Evolutionary conservation across 1,140 invertebrate species (phyloP).

Genomic region (Pseudobourletiella spinata): DNA sequence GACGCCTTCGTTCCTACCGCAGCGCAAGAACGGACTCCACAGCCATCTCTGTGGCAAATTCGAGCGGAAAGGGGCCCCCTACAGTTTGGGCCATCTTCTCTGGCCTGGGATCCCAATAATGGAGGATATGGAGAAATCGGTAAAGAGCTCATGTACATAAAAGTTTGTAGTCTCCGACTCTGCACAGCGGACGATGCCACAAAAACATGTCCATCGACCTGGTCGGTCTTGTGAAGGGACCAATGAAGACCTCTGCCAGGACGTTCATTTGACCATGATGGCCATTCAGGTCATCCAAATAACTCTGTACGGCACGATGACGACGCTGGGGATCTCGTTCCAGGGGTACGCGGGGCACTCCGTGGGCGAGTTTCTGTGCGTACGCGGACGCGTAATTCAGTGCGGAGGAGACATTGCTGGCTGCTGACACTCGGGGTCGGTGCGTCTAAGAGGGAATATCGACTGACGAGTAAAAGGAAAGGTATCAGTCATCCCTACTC

Average conservation of each 20-base stretch:
- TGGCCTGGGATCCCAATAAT: too few relatives aligned
- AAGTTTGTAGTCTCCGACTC: slow-evolving; percentile 77
- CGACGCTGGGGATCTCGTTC: slow-evolving; percentile 70
- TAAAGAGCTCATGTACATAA: slow-evolving; percentile 94
- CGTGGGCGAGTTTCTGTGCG: slow-evolving; percentile 88
- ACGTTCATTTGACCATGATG: slow-evolving; percentile 79
- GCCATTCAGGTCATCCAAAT: slow-evolving; percentile 74
- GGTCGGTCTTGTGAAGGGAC: slow-evolving; percentile 66
- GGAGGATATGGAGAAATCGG: too few relatives aligned
- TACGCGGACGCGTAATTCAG: slow-evolving; percentile 94
- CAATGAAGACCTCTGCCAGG: slow-evolving; percentile 65
- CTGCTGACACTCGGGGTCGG: slow-evolving; percentile 62
- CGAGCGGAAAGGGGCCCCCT: slow-evolving; percentile 47
- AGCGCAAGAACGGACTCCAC: too few relatives aligned
- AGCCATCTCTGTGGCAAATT: neutral
- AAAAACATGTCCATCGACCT: slow-evolving; percentile 69
- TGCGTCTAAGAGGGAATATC: slow-evolving; percentile 48
- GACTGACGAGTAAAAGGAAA: too few relatives aligned
- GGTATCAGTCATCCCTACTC: too few relatives aligned
- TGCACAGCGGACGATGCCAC: slow-evolving; percentile 61
- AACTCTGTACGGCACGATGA: slow-evolving; percentile 72
- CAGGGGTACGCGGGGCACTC: slow-evolving; percentile 95
- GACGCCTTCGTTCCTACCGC: neutral
- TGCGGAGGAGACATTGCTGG: slow-evolving; percentile 79
- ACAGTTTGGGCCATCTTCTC: slow-evolving; percentile 91